These are phyloP conservation scores for Delia radicum DNA, from an alignment of 1,140 invertebrate species.

Conservation along the genomic window DNA sequence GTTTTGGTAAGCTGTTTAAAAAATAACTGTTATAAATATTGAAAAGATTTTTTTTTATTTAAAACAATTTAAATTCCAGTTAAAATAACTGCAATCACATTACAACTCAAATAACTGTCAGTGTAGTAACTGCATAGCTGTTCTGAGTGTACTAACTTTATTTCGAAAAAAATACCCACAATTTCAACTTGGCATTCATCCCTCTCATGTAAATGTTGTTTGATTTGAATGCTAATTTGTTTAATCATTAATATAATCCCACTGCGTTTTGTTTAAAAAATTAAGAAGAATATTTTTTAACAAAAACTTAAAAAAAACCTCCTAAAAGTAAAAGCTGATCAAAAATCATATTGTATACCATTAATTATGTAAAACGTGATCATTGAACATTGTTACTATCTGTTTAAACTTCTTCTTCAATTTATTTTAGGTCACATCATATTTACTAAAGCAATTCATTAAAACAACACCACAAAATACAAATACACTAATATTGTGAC, in stretches of 20 bases:
- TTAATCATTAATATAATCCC: constrained; percentile 5
- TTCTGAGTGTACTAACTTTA: too few relatives aligned
- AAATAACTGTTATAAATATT: too few relatives aligned
- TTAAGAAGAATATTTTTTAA: background rate
- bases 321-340: background rate
- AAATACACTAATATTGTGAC: background rate
- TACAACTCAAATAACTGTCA: too few relatives aligned
- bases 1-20: too few relatives aligned
- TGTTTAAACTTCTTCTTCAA: background rate
- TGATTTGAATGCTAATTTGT: constrained; percentile 2
- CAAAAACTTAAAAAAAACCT: background rate
- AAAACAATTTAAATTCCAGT: too few relatives aligned
- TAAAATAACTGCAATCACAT: too few relatives aligned
- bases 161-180: too few relatives aligned
- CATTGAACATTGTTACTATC: background rate
- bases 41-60: too few relatives aligned
- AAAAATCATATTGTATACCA: background rate
- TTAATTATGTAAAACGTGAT: constrained; percentile 22
- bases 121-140: too few relatives aligned
- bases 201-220: background rate
- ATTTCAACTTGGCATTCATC: too few relatives aligned
- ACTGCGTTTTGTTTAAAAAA: background rate
- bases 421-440: background rate
- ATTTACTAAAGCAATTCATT: background rate
- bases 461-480: background rate